Evolutionary conservation across 2,888 invertebrate genomes (phyloP), one percentile per base, ranked within the genome.

Genomic region (Drosophila nr. medialis): DNA sequence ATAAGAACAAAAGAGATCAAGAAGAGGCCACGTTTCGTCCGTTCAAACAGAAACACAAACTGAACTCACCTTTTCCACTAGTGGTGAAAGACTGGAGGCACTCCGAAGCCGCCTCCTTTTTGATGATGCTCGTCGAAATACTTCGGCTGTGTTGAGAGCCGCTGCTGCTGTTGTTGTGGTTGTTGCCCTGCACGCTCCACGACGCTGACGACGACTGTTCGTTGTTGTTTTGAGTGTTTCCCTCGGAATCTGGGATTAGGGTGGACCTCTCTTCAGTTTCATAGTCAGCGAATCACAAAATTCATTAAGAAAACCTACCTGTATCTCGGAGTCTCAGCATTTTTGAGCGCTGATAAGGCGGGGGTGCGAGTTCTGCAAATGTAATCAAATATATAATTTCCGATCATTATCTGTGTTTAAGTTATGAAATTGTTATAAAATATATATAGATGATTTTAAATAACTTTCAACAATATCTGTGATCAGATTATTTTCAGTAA

Each of bases 341-440:
- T 90, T 95, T 95, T 93, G 95, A 95, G 92, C 95, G 95, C 93
- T 95, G 96, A 94, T 97, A 97, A 81, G 97, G 97, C 88, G 97
- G 97, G 91, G 97, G 97, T 91, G 96, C 96, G 91, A 96, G 95
- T 94, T 97, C 97, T 97, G 75, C 51, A 86, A 89, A 24, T 21
- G 32, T 8, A 72, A 48, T 18, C 50, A 48, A 64, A 60, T 21
- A 55, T 40, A 29, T 29, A 29, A 40, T 5, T n/a, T 2, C n/a
- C 13, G 15, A 34, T 13, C 10, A 50, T 49, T 27, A 21, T 45
- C 45, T 13, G 21, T 13, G 7, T 8, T 45, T 4, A 45, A 45
- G 24, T 45, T 15, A 45, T 45, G 24, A 15, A 45, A 45, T 24
- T 24, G 8, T 24, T 24, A 4, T 8, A 24, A 24, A 15, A 45